Base-by-base conservation (phyloP, 23 tunicate genomes). In the Pegea sp. region DNA sequence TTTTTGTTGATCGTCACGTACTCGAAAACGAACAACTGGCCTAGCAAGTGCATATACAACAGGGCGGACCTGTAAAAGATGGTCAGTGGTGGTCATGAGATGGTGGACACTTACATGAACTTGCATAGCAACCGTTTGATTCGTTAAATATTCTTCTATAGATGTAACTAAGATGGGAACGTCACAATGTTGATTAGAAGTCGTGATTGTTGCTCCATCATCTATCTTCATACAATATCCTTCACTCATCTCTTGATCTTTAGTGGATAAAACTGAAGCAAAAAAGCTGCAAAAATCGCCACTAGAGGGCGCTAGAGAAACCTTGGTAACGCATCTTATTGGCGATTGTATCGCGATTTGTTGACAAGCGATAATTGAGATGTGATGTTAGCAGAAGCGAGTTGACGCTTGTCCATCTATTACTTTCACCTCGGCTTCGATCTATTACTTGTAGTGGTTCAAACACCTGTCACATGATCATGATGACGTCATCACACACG, bases 341-440 rank as follows among this genome's bases (percentile, higher is more conserved):
- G 13, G 77, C 91, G 21, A 71, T 52, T 2, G 64, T 64, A 66
- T 80, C 93, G 46, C 93, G 48, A 56, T 80, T 80, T 18, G 93
- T 56, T 16, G 59, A 42, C 4, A 80, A 43, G 4, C 56, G 30
- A 28, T 70, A 63, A 3, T 59, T 29, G 18, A 73, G 66, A 26
- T 64, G 63, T 4, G 80, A 65, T 8, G 93, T 71, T 30, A 80
- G 53, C 24, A 80, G 69, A 42, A 80, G 54, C 30, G 49, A 71
- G 56, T 67, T 71, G 20, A 22, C 49, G 32, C 80, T 67, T 30
- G 42, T 65, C 93, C 93, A 80, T 25, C 44, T 29, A 24, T 77
- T 69, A 18, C 4, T 26, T 4, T n/a, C 62, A 20, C 49, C 33
- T 5, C 64, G 19, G 13, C 44, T 18, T 18, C 49, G 30, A 18